These are phyloP conservation scores for Heteractis magnifica DNA, from an alignment of 92 coral and sea anemone species.

Conservation along the genomic window DNA sequence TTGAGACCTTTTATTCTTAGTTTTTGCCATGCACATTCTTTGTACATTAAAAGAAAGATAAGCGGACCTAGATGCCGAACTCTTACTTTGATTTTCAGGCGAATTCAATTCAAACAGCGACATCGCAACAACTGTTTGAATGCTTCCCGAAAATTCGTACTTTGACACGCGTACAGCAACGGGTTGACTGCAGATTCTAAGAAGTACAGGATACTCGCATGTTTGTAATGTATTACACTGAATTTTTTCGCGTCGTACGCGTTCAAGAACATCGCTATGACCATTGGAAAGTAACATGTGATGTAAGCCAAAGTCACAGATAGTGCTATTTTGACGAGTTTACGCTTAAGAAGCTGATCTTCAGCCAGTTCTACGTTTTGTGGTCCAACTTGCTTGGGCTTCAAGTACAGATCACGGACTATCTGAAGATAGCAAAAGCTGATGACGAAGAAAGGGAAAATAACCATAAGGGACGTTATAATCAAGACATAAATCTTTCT, in stretches of 20 bases:
- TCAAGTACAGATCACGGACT: constrained; percentile 2
- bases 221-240: not conserved
- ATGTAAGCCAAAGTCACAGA: not conserved
- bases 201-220: not conserved
- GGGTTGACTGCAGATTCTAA: constrained; percentile 13
- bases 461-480: not conserved
- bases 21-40: too few species aligned
- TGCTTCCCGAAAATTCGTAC: constrained; percentile 1
- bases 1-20: too few species aligned
- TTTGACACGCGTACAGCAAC: constrained; percentile 1
- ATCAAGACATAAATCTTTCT: constrained; percentile 13
- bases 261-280: not conserved
- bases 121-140: not conserved
- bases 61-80: too few species aligned
- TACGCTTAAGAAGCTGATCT: not conserved
- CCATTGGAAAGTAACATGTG: not conserved
- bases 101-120: not conserved
- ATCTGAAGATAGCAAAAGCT: constrained; percentile 7
- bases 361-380: constrained; percentile 5
- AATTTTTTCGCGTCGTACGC: not conserved
- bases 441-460: not conserved
- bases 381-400: not conserved
- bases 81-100: not conserved
- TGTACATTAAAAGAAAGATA: not conserved
- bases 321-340: not conserved